phyloP scores from a whole-genome alignment of 2,797 vertebrate genomes.

The Xyrichtys novacula region DNA sequence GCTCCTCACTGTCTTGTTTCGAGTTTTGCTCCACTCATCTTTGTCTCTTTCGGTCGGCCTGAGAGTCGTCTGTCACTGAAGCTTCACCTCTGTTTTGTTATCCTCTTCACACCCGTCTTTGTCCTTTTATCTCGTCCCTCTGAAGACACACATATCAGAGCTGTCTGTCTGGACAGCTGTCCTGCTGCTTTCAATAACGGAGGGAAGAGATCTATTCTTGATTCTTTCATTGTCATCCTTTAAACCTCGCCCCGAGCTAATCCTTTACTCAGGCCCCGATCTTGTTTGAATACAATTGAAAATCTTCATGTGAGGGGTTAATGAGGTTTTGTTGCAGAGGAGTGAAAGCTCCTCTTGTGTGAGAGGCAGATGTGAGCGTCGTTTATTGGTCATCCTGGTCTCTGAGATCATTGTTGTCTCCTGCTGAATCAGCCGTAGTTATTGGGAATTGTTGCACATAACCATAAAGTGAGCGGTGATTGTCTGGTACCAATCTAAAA shows the following conservation, averaged over 20 bases:
- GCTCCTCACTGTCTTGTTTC: slow-evolving; percentile 14
- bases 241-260: slow-evolving; percentile 40
- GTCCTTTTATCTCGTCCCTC: slow-evolving; percentile 26
- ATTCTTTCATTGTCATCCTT: slow-evolving; percentile 11
- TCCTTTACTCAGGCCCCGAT: slow-evolving; percentile 29
- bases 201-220: slow-evolving; percentile 28
- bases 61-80: slow-evolving; percentile 1
- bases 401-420: slow-evolving; percentile 5
- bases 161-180: slow-evolving; percentile 13
- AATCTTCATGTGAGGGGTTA: slow-evolving; percentile 32
- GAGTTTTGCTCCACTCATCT: background rate
- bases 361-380: slow-evolving; percentile 18
- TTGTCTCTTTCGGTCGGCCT: slow-evolving; percentile 1
- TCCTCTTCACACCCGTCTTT: slow-evolving; percentile 18
- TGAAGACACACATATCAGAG: slow-evolving; percentile 23
- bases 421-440: background rate
- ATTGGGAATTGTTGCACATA: background rate
- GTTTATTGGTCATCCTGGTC: slow-evolving; percentile 18
- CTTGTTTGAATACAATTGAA: slow-evolving; percentile 33
- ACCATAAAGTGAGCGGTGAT: background rate
- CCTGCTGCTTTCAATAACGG: slow-evolving; percentile 47
- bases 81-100: slow-evolving; percentile 13
- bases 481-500: background rate
- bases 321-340: slow-evolving; percentile 34
- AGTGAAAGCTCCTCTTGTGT: slow-evolving; percentile 40